Conservation (phyloP, 2,888 invertebrate genomes). For the Eupeodes luniger region DNA sequence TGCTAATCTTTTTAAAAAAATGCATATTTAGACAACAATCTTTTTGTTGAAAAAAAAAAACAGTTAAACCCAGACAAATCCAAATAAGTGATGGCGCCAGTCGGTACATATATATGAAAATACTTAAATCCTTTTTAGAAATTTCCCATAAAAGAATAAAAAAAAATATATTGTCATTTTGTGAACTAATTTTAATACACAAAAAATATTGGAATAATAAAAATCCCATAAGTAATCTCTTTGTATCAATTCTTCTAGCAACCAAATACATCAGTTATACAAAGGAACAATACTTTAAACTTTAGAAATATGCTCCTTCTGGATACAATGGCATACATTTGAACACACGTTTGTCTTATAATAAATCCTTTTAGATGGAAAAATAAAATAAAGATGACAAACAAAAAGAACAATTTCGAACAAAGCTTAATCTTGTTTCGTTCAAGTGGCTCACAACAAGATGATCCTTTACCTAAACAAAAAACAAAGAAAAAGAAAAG, state of each 20-base stretch:
- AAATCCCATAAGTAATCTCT: conserved; percentile 49
- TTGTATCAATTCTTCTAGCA: conserved; percentile 31
- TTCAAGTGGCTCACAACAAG: conserved; percentile 69
- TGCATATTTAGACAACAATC: background rate
- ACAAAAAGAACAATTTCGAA: conserved; percentile 19
- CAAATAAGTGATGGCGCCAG: conserved; percentile 60
- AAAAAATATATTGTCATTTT: conserved; percentile 40
- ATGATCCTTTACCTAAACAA: conserved; percentile 30
- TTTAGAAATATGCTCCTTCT: too few relatives aligned
- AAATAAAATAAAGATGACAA: conserved; percentile 18
- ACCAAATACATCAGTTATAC: background rate
- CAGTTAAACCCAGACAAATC: conserved; percentile 56
- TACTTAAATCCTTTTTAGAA: conserved; percentile 10
- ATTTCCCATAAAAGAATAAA: conserved; percentile 5
- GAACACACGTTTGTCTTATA: conserved; percentile 40
- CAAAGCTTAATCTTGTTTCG: conserved; percentile 69
- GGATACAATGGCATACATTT: conserved; percentile 14
- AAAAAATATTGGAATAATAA: conserved; percentile 34
- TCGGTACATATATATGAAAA: background rate
- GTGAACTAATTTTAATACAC: conserved; percentile 32
- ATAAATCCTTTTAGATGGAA: conserved; percentile 52
- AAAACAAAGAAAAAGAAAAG: conserved; percentile 27
- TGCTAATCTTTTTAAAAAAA: too few relatives aligned
- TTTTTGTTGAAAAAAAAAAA: background rate
- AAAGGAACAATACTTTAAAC: too few relatives aligned